Evolutionary conservation across 2,113 vertebrate species (phyloP), one percentile per base, ranked within the genome.

Genomic region (Rhinopithecus roxellana): DNA sequence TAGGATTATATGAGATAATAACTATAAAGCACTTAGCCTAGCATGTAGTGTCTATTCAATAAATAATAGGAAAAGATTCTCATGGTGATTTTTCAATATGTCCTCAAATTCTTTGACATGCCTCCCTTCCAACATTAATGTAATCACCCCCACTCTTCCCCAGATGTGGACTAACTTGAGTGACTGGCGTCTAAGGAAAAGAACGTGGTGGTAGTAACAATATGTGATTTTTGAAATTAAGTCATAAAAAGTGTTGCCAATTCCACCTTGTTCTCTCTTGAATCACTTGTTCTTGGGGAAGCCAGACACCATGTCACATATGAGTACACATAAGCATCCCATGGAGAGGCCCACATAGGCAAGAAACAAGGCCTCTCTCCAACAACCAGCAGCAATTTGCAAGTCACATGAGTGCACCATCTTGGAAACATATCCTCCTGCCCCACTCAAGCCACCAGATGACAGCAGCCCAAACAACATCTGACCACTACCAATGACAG

Each of bases 1-100:
- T 22, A 85, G 80, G 43, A 84, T 67, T 94, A 93, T 77, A 90
- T 86, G 88, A 98, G 67, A 81, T 50, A 94, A 95, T 70, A 45
- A 97, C 87, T 97, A 89, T 83, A 96, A 97, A 84, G 69, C 12
- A 52, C 25, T 92, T 83, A 52, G 69, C 25, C 69, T 43, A 7
- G 35, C 8, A 48, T 88, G 81, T 82, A 74, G 25, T 32, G 18
- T 0, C 7, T 50, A 70, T 48, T 82, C 59, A 87, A n/a, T 48
- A 78, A 90, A 81, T 59, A n/a, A 92, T 1, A 72, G 18, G 35
- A 22, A 48, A 45, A 86, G 83, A 93, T 45, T 17, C 32, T 64
- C 78, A 69, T 0, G 0, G 55, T 82, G 52, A 83, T 55, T 80
- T 96, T 57, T 48, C 86, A 90, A 90, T 64, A 74, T 22, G 22